Evolutionary conservation across 2,888 invertebrate species (phyloP).

Genomic region (Drosophila cracens): DNA sequence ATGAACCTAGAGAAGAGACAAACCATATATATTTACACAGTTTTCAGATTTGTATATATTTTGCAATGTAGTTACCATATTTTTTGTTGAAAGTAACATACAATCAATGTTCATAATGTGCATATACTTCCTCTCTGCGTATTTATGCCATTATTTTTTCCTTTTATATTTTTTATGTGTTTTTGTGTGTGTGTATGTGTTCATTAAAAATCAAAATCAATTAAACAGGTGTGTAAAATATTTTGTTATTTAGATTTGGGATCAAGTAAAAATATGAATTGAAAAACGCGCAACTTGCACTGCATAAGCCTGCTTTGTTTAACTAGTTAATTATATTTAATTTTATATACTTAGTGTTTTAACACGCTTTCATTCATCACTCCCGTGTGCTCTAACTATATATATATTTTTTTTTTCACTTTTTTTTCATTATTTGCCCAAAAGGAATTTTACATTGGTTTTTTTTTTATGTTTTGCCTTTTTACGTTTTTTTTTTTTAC

Average conservation of each 20-base stretch:
- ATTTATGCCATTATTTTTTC: slow-evolving; percentile 6
- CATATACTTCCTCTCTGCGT: slow-evolving; percentile 22
- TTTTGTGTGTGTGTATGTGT: slow-evolving; percentile 15
- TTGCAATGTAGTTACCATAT: slow-evolving; percentile 20
- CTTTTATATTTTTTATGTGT: background rate
- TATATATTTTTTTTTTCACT: slow-evolving; percentile 1
- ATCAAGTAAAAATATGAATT: slow-evolving; percentile 34
- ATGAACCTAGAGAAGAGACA: slow-evolving; percentile 67
- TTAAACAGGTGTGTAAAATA: slow-evolving; percentile 37
- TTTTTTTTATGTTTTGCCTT: slow-evolving; percentile 39
- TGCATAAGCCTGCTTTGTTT: slow-evolving; percentile 66
- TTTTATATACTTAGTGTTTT: slow-evolving; percentile 26
- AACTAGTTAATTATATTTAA: slow-evolving; percentile 54
- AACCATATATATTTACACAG: slow-evolving; percentile 56
- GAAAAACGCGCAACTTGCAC: slow-evolving; percentile 63
- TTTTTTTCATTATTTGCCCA: slow-evolving; percentile 30
- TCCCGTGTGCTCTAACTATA: slow-evolving; percentile 9
- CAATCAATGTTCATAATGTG: slow-evolving; percentile 17
- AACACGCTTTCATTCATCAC: slow-evolving; percentile 30
- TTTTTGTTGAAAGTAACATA: slow-evolving; percentile 29
- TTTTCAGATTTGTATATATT: slow-evolving; percentile 24
- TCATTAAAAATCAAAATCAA: slow-evolving; percentile 57
- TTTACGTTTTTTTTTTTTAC: slow-evolving; percentile 31
- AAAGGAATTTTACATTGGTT: slow-evolving; percentile 52
- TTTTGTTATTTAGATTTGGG: slow-evolving; percentile 10